phyloP scores from a whole-genome alignment of 2,797 vertebrate genomes.

The Amblyraja radiata region DNA sequence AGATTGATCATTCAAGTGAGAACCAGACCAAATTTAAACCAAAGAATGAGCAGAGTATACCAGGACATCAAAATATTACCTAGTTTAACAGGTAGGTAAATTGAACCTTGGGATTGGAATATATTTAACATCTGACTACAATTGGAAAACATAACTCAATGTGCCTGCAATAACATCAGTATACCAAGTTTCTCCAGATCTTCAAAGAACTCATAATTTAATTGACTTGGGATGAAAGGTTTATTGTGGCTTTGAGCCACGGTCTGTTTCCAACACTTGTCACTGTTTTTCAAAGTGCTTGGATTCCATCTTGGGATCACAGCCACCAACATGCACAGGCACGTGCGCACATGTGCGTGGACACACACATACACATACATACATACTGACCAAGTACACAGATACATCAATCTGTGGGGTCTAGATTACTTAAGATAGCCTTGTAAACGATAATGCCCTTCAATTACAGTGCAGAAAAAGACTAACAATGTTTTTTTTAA shows the following conservation, averaged over 20 bases:
- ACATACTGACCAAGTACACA: no score
- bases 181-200: background rate
- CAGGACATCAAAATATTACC: background rate
- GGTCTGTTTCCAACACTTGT: slow-evolving; percentile 18
- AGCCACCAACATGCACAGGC: no score
- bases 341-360: no score
- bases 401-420: no score
- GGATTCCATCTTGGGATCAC: slow-evolving; percentile 25
- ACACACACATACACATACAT: no score
- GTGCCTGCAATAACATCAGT: background rate
- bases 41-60: background rate
- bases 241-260: background rate
- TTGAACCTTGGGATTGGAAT: background rate
- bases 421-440: background rate
- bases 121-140: background rate
- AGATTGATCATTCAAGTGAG: no score
- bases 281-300: slow-evolving; percentile 19
- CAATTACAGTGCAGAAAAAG: background rate
- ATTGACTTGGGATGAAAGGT: slow-evolving; percentile 15
- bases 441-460: background rate
- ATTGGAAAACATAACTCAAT: background rate
- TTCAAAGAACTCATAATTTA: slow-evolving; percentile 21
- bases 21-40: no score
- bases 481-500: background rate
- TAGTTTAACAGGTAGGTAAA: background rate